Base-by-base conservation (phyloP, 2,797 vertebrate genomes). In the Echeneis naucrates region DNA sequence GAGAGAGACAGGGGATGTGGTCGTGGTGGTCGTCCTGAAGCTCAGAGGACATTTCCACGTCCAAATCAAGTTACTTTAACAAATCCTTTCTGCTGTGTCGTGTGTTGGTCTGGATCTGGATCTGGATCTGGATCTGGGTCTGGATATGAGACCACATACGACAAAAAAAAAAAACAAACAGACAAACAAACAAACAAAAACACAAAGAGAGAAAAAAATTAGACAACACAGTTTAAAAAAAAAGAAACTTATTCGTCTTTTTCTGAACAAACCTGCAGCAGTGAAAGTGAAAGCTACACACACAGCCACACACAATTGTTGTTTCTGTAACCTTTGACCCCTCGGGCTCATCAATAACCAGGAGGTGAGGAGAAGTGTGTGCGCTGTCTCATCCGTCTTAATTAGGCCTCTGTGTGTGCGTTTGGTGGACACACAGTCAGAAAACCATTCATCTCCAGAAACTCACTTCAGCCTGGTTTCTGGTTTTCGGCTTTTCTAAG, bases 361-460 rank as follows among this genome's bases (percentile, higher is more conserved):
- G 83, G 69, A 83, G 80, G 77, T 66, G 32, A 68, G 57, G 57
- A 78, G 85, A 87, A 85, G 90, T 86, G 90, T 91, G 90, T 83
- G 87, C 32, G 87, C 89, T 86, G 89, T 91, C 90, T 78, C 88
- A 88, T 92, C 81, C 40, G 27, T 92, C 90, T 92, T 87, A 86
- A 84, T 92, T 85, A 91, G 69, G 55, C 76, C 9, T 30, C 38
- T 78, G 50, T 63, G 74, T 77, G 81, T 71, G 53, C 74, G 63
- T 62, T 58, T 84, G 79, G 68, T 84, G 61, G 83, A 78, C 21
- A 37, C 2, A 10, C 19, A 14, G 11, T n/a, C n/a, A n/a, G n/a
- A n/a, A 40, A 50, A 48, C 35, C 2, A n/a, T n/a, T 45, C 44
- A 11, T 11, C 1, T 44, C 4, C n/a, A n/a, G 19, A 44, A 17